These are phyloP conservation scores for Tiphia femorata DNA, from an alignment of 2,888 invertebrate genomes.

Conservation along the genomic window DNA sequence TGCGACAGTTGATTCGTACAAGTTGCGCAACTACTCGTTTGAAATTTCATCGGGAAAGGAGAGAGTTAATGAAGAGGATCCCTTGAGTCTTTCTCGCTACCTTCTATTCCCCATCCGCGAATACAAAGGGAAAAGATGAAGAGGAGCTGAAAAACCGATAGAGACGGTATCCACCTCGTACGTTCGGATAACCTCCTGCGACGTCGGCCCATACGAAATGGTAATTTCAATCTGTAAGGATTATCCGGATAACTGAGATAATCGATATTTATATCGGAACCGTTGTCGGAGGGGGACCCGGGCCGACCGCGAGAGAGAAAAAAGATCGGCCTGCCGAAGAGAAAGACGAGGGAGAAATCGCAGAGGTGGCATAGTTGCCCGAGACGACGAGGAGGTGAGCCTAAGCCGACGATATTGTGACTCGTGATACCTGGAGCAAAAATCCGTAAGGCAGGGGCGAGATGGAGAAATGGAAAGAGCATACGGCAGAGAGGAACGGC, in stretches of 20 bases:
- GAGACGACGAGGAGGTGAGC: slow-evolving; percentile 5
- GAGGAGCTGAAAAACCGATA: slow-evolving; percentile 6
- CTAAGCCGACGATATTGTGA: slow-evolving; percentile 46
- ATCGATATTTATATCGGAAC: slow-evolving; percentile 60
- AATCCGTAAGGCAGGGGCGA: too few relatives aligned
- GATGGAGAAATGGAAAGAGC: too few relatives aligned
- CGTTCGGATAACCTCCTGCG: slow-evolving; percentile 22
- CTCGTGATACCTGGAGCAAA: slow-evolving; percentile 32
- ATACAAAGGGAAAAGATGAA: neutral
- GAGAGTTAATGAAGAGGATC: too few relatives aligned
- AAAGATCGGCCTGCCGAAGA: slow-evolving; percentile 25
- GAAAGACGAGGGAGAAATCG: slow-evolving; percentile 19
- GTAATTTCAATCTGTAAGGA: slow-evolving; percentile 62
- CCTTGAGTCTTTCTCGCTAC: too few relatives aligned
- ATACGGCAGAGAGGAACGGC: too few relatives aligned
- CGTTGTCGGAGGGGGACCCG: slow-evolving; percentile 1
- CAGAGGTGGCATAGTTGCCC: neutral
- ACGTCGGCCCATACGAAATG: slow-evolving; percentile 34
- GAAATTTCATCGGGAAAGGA: too few relatives aligned
- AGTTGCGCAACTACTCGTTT: too few relatives aligned
- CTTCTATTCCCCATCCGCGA: too few relatives aligned
- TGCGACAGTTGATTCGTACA: too few relatives aligned
- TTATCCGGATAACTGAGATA: slow-evolving; percentile 61
- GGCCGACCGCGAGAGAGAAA: neutral
- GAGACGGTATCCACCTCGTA: slow-evolving; percentile 10